phyloP scores from a whole-genome alignment of 2,113 vertebrate species.

The Clarias batrachus region DNA sequence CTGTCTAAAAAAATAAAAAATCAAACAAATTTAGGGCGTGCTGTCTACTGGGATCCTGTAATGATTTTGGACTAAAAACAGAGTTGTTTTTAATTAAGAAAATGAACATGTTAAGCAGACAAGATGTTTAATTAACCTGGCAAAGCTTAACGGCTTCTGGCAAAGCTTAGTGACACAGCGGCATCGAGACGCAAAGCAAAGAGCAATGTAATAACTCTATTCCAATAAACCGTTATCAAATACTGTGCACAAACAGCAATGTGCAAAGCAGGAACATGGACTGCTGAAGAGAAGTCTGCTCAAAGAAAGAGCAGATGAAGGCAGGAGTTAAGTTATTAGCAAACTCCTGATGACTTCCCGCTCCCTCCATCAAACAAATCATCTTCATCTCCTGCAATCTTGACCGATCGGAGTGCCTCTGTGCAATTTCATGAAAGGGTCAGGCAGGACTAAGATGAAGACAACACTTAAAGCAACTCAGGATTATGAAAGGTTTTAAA shows the following conservation, averaged over 20 bases:
- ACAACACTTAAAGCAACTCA: not conserved
- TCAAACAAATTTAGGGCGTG: slow-evolving; percentile 29
- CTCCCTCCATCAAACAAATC: not conserved
- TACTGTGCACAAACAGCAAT: not conserved
- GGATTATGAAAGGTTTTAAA: not conserved
- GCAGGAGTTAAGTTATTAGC: not conserved
- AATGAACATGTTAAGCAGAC: slow-evolving; percentile 39
- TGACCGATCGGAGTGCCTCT: not conserved
- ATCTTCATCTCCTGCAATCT: not conserved
- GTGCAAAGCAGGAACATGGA: not conserved
- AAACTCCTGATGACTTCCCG: not conserved
- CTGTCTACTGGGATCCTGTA: slow-evolving; percentile 23
- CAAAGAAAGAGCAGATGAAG: not conserved
- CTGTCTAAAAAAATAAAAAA: slow-evolving; percentile 1
- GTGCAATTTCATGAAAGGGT: not conserved
- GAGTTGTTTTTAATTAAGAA: slow-evolving; percentile 42
- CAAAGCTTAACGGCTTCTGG: slow-evolving; percentile 10
- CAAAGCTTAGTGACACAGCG: not conserved
- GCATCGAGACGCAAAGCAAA: not conserved
- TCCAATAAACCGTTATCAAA: not conserved
- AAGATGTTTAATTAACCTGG: slow-evolving; percentile 23
- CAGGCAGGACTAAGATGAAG: not conserved
- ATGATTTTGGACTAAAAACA: slow-evolving; percentile 38
- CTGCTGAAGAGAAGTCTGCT: not conserved
- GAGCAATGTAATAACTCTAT: not conserved